Evolutionary conservation across 2,113 vertebrate genomes (phyloP), one percentile per base, ranked within the genome.

Genomic region (Siniperca knerii): DNA sequence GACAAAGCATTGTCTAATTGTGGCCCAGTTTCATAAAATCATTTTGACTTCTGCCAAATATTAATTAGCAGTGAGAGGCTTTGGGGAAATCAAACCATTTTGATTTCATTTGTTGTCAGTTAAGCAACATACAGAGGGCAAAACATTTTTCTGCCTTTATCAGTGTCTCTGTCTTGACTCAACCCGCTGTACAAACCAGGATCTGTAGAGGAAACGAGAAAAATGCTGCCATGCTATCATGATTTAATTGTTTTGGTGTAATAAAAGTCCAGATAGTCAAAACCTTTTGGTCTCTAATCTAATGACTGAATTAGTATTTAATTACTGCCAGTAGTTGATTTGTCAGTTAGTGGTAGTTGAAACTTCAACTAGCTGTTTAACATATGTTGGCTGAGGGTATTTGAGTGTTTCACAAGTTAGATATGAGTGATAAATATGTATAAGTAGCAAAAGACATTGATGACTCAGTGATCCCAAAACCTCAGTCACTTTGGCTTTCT

Each of bases 81-180:
- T 81, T 42, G 15, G 68, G 33, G 21, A 75, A 81, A 74, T 62
- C 2, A 23, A 33, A 52, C 4, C 21, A 52, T 42, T 75, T 54
- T 57, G 16, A 75, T 50, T 75, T 35, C 0, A 65, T 81, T 60
- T 77, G 3, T 77, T 77, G 65, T 29, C 55, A 61, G 12, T 37
- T n/a, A 40, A 44, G 40, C 37, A 44, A 46, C 11, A 48, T 52
- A 20, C 25, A 54, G 29, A 52, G 40, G 20, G n/a, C 29, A n/a
- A 69, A 57, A 60, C 64, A 46, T 67, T 57, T 55, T 20, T 6
- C 0, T 35, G 16, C n/a, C 8, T 48, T 35, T 18, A 18, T 79
- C 11, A 25, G 15, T 77, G 29, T 37, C 25, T 16, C 70, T 18
- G 13, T 48, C 40, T 50, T 13, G 12, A 42, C 23, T 55, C 13